A percentile compares a stretch with the other conserved stretches of the same genome.
Evolutionary conservation across 2,113 vertebrate genomes (phyloP).

Genomic region (Trogon surrucura): DNA sequence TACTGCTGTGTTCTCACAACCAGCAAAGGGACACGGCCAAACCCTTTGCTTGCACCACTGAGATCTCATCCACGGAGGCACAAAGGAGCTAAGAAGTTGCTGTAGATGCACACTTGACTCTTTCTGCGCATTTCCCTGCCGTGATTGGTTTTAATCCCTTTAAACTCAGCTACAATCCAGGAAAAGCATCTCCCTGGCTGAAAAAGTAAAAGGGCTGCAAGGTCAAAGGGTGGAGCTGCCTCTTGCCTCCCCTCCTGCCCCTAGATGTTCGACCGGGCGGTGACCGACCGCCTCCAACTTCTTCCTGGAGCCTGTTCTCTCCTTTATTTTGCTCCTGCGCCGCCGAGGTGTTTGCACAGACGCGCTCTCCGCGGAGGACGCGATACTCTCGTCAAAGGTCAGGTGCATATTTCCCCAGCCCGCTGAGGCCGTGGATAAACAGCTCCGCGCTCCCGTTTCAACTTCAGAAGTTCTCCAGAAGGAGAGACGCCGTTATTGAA

Average conservation of each 20-base stretch:
- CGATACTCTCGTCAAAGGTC: not conserved
- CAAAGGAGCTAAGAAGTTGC: not conserved
- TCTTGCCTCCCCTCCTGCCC: not conserved
- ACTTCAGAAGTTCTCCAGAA: not conserved
- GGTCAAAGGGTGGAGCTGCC: not conserved
- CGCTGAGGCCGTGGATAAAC: not conserved
- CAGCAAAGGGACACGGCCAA: not conserved
- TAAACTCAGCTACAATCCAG: accelerated
- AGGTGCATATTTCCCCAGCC: accelerated
- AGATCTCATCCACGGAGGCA: not conserved
- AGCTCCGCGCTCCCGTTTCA: not conserved
- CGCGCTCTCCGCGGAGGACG: not conserved
- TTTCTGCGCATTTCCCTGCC: not conserved
- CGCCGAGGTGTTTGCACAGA: not conserved
- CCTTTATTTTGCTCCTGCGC: not conserved
- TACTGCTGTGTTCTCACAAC: not conserved
- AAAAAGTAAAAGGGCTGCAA: too few relatives aligned
- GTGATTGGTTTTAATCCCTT: not conserved
- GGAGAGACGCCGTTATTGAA: not conserved
- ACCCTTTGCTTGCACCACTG: accelerated
- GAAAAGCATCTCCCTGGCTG: not conserved
- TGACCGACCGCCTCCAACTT: accelerated
- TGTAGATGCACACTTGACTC: accelerated
- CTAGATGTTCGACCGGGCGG: accelerated
- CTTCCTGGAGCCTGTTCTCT: not conserved